These are phyloP conservation scores for Calypte anna DNA, from an alignment of 2,113 vertebrate genomes.

Conservation along the genomic window DNA sequence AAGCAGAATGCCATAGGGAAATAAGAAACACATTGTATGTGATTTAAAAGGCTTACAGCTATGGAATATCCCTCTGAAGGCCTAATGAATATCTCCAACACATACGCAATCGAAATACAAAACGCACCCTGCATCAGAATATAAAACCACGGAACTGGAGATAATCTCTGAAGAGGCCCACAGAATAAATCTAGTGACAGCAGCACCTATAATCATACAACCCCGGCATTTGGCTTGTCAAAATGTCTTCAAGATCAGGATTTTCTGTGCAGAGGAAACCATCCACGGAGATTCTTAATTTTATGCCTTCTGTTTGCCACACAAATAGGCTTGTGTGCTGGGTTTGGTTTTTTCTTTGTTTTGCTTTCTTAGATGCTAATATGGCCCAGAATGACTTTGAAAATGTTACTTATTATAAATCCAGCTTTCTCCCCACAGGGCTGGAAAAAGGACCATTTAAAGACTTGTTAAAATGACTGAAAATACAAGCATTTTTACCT, in stretches of 20 bases:
- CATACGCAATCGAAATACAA: slow-evolving; percentile 79
- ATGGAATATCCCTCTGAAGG: slow-evolving; percentile 82
- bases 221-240: background rate
- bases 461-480: background rate
- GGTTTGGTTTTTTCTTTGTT: background rate
- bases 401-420: slow-evolving; percentile 6
- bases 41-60: slow-evolving; percentile 88
- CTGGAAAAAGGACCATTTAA: background rate
- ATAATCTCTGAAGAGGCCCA: slow-evolving; percentile 17
- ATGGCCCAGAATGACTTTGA: background rate
- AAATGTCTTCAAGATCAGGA: slow-evolving; percentile 21
- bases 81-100: slow-evolving; percentile 82
- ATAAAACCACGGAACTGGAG: slow-evolving; percentile 54
- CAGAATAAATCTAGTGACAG: slow-evolving; percentile 38
- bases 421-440: background rate
- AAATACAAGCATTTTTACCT: background rate
- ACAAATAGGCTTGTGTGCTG: background rate
- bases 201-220: slow-evolving; percentile 46
- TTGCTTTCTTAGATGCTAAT: background rate
- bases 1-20: slow-evolving; percentile 78
- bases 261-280: slow-evolving; percentile 12
- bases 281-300: background rate
- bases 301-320: slow-evolving; percentile 16
- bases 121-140: slow-evolving; percentile 14
- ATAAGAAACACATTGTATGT: slow-evolving; percentile 87